Conservation (phyloP, 2,888 invertebrate genomes). For the Morpho helenor region DNA sequence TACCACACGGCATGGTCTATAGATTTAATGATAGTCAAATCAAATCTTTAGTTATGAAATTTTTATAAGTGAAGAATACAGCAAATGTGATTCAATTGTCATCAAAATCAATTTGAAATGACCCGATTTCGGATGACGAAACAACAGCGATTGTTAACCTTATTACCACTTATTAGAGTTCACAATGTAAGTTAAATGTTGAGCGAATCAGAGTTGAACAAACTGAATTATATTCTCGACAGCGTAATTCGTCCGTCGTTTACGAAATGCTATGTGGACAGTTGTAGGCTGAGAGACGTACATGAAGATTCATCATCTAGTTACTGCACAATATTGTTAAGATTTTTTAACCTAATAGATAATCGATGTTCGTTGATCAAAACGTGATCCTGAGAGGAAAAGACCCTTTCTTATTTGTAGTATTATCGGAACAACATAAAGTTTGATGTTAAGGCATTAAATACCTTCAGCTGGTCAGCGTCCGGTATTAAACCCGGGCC, state of each 20-base stretch:
- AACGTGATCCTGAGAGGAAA: no score
- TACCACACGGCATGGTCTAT: no score
- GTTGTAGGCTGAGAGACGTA: conserved; percentile 5
- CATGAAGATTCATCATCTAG: neutral
- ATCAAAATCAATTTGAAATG: conserved; percentile 34
- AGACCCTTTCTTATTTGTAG: no score
- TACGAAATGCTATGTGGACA: conserved; percentile 21
- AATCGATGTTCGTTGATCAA: no score
- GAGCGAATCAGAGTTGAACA: conserved; percentile 20
- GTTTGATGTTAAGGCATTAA: no score
- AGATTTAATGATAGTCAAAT: conserved; percentile 7
- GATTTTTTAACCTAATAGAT: no score
- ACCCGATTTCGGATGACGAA: conserved; percentile 26
- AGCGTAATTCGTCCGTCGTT: conserved; percentile 25
- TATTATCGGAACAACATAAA: no score
- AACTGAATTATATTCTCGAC: conserved; percentile 19
- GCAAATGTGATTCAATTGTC: conserved; percentile 34
- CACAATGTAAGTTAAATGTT: conserved; percentile 19
- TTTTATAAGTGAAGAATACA: neutral
- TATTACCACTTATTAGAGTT: conserved; percentile 24
- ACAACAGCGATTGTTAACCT: conserved; percentile 5
- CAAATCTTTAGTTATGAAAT: conserved; percentile 1
- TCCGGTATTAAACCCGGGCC: no score
- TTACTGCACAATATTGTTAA: no score
- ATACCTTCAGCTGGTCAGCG: no score